Percentiles rank a stretch among this genome's conserved stretches.
Conservation (phyloP, 2,888 invertebrate species). For the Coenonympha glycerion region DNA sequence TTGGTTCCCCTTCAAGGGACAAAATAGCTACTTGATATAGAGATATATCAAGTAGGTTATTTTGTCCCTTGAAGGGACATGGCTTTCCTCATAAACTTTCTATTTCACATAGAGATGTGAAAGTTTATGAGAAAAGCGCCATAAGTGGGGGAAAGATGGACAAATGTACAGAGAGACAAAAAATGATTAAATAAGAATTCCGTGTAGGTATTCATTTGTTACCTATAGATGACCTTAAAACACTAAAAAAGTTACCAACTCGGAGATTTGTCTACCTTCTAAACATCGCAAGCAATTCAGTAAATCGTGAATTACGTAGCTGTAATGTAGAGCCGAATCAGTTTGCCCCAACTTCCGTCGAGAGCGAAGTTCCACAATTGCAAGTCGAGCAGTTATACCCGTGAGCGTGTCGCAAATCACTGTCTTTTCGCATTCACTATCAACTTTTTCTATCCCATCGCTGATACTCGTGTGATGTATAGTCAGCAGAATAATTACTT, state of each 20-base stretch:
- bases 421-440: conserved; percentile 24
- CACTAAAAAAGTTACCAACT: not conserved
- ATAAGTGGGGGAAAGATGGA: no score
- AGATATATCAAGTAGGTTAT: no score
- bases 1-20: no score
- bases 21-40: no score
- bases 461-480: no score
- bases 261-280: not conserved
- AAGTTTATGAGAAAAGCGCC: no score
- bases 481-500: no score
- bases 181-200: no score
- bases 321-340: conserved; percentile 13
- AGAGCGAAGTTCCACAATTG: conserved; percentile 27
- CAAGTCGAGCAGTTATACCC: conserved; percentile 28
- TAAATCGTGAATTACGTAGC: conserved; percentile 15
- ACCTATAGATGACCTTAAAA: not conserved
- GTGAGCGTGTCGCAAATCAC: conserved; percentile 26
- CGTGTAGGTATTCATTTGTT: not conserved
- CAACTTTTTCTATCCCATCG: conserved; percentile 26
- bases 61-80: no score
- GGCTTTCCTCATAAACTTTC: no score
- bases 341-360: conserved; percentile 17
- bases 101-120: no score
- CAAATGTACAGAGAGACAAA: no score
- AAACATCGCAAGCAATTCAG: not conserved